A percentile compares a stretch with the other conserved stretches of the same genome.
Evolutionary conservation across 2,888 invertebrate species (phyloP).

Genomic region (Trachelus iudaicus): DNA sequence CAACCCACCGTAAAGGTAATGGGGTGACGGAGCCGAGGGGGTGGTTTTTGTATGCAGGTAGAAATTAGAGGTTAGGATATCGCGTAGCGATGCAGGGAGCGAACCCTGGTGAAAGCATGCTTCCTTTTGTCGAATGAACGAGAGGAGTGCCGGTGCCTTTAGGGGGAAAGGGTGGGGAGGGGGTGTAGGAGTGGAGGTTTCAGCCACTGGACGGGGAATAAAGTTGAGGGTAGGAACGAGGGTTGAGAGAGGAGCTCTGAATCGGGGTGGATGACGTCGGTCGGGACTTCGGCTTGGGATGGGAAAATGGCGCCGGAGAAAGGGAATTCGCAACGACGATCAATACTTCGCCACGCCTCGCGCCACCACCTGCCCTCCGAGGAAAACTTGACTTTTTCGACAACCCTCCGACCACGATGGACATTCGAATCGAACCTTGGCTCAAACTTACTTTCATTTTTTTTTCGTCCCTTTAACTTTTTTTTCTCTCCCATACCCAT

Average conservation of each 20-base stretch:
- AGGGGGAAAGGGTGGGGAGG: slow-evolving; percentile 7
- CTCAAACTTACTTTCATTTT: neutral
- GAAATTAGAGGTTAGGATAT: neutral
- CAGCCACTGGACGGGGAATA: neutral
- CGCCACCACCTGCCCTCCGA: slow-evolving; percentile 46
- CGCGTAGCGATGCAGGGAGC: neutral
- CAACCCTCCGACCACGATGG: slow-evolving; percentile 18
- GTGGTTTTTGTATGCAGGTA: neutral
- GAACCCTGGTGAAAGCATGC: neutral
- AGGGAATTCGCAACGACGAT: slow-evolving; percentile 47
- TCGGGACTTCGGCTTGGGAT: slow-evolving; percentile 51
- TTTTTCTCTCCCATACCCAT: neutral
- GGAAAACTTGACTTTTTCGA: slow-evolving; percentile 44
- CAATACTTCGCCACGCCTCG: slow-evolving; percentile 64
- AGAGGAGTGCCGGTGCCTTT: neutral
- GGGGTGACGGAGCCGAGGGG: neutral
- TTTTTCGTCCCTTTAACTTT: neutral
- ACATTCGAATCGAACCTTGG: neutral
- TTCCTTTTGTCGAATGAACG: neutral
- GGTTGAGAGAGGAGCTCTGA: slow-evolving; percentile 31
- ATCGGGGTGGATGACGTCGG: slow-evolving; percentile 50
- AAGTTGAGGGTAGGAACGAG: slow-evolving; percentile 7
- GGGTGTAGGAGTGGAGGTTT: neutral
- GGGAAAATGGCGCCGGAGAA: slow-evolving; percentile 45
- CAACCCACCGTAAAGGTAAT: neutral